Percentiles rank a stretch among this genome's conserved stretches.
These are phyloP conservation scores for Sipha flava DNA, from an alignment of 1,140 invertebrate species.

Conservation along the genomic window DNA sequence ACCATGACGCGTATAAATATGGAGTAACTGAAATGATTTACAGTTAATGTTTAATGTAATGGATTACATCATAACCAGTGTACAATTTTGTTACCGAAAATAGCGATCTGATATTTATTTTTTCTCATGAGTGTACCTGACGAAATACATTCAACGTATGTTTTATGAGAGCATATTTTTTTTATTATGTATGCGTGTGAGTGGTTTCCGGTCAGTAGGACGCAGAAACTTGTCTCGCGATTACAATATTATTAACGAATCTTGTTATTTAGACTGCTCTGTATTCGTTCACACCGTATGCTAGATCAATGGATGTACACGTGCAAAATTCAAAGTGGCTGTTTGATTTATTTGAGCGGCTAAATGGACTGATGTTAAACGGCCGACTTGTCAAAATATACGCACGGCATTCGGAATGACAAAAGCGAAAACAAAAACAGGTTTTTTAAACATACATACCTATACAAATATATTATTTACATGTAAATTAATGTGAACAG, in stretches of 20 bases:
- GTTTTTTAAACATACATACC: too few species aligned
- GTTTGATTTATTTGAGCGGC: not conserved
- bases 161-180: not conserved
- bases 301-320: not conserved
- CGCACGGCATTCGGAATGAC: not conserved
- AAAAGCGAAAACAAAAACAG: slow-evolving; percentile 16
- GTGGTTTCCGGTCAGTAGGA: slow-evolving; percentile 5
- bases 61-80: not conserved
- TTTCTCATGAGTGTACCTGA: not conserved
- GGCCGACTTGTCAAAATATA: slow-evolving; percentile 1
- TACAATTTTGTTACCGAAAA: not conserved
- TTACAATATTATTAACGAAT: not conserved
- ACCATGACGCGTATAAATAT: too few species aligned
- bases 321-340: not conserved
- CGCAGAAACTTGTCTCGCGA: not conserved
- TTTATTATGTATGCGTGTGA: not conserved
- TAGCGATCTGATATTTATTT: not conserved
- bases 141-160: not conserved
- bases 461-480: too few species aligned
- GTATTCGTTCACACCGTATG: not conserved
- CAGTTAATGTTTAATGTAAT: too few species aligned
- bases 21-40: too few species aligned
- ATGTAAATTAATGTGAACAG: not conserved
- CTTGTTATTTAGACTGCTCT: not conserved
- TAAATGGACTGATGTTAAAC: not conserved